Evolutionary conservation across 2,113 vertebrate genomes (phyloP).

Genomic region (Nothobranchius kuhntae): DNA sequence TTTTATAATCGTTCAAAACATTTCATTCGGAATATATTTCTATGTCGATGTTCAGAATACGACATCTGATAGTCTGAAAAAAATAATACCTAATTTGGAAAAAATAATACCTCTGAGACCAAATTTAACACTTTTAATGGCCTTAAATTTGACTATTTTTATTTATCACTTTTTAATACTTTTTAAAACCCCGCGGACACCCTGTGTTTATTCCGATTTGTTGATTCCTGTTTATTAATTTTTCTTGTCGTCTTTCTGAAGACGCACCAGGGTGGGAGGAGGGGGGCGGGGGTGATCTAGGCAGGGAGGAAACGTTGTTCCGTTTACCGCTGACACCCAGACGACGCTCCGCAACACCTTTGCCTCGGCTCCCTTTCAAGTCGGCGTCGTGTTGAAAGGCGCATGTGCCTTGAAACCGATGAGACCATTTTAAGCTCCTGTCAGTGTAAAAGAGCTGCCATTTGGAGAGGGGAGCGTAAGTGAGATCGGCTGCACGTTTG

Average conservation of each 20-base stretch:
- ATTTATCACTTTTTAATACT: too few species aligned
- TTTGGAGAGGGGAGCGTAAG: conserved; percentile 28
- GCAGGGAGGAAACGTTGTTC: conserved; percentile 23
- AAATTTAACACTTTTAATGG: too few species aligned
- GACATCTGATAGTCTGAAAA: too few species aligned
- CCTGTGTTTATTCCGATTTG: conserved; percentile 63
- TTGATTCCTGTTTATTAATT: conserved; percentile 59
- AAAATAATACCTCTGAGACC: too few species aligned
- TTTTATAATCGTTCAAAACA: too few species aligned
- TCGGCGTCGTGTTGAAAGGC: conserved; percentile 35
- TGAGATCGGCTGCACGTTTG: conserved; percentile 18
- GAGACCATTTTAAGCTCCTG: conserved; percentile 49
- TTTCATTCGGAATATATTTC: too few species aligned
- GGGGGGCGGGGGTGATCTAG: conserved; percentile 28
- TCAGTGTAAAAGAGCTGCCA: conserved; percentile 43
- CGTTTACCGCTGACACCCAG: conserved; percentile 30
- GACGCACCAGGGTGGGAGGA: conserved; percentile 41
- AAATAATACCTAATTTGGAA: too few species aligned
- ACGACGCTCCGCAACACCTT: conserved; percentile 24
- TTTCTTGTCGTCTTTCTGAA: conserved; percentile 61
- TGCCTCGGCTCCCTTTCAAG: conserved; percentile 36
- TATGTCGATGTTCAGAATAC: too few species aligned
- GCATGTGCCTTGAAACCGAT: conserved; percentile 40
- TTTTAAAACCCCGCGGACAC: too few species aligned
- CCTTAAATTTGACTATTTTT: too few species aligned